Evolutionary conservation across 2,797 vertebrate genomes (phyloP).

Genomic region (Cossypha heuglini): DNA sequence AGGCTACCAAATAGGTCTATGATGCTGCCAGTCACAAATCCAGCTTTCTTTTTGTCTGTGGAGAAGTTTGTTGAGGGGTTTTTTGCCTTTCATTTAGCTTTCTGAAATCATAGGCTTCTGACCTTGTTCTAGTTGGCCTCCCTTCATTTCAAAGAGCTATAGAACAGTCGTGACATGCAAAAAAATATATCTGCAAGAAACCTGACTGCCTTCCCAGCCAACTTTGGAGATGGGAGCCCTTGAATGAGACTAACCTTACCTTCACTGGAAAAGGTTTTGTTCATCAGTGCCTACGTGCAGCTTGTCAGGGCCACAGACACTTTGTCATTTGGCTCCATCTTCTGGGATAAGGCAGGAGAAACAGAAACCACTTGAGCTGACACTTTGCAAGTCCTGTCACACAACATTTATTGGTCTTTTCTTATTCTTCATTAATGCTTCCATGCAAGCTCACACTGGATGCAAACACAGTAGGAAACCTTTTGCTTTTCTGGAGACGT

Average conservation of each 20-base stretch:
- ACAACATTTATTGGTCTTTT: background rate
- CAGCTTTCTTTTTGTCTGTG: background rate
- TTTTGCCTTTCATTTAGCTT: background rate
- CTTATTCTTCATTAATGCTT: slow-evolving; percentile 1
- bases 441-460: background rate
- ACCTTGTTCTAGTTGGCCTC: background rate
- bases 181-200: background rate
- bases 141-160: background rate
- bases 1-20: background rate
- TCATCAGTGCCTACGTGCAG: background rate
- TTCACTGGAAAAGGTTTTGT: background rate
- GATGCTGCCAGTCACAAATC: background rate
- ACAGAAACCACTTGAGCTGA: background rate
- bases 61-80: fast-evolving
- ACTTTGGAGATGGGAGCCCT: background rate
- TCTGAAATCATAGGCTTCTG: background rate
- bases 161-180: background rate
- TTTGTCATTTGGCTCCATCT: slow-evolving; percentile 57
- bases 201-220: background rate
- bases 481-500: background rate
- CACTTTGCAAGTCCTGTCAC: background rate
- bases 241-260: background rate
- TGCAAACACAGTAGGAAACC: background rate
- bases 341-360: slow-evolving; percentile 38
- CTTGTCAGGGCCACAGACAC: background rate